A percentile compares a stretch with the other conserved stretches of the same genome.
phyloP scores from a whole-genome alignment of 2,888 invertebrate species.

The Aleiodes alternator region DNA sequence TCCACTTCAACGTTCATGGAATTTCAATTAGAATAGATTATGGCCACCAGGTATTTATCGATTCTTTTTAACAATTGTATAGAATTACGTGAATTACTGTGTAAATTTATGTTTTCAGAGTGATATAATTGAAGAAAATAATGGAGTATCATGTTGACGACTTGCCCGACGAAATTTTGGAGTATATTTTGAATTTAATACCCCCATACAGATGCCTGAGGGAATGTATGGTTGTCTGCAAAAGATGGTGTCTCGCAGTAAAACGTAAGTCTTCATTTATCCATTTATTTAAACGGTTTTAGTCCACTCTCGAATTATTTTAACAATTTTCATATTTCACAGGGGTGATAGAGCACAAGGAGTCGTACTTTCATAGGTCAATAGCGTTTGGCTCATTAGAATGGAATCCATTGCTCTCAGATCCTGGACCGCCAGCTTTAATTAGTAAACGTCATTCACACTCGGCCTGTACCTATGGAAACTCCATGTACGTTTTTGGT shows the following conservation, averaged over 20 bases:
- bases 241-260: conserved; percentile 89
- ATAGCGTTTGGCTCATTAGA: conserved; percentile 85
- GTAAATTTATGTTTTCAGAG: too few species aligned
- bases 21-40: too few species aligned
- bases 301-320: not conserved
- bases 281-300: not conserved
- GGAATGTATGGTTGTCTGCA: conserved; percentile 90
- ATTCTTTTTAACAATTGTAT: too few species aligned
- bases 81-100: too few species aligned
- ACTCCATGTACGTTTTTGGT: conserved; percentile 96
- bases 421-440: conserved; percentile 81
- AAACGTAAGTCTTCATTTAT: conserved; percentile 78
- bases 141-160: conserved; percentile 78
- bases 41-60: too few species aligned
- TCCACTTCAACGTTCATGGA: too few species aligned
- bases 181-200: conserved; percentile 91
- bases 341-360: conserved; percentile 88
- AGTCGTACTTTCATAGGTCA: conserved; percentile 85
- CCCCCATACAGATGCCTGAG: conserved; percentile 94
- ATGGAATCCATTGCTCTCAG: conserved; percentile 82
- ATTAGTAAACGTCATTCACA: conserved; percentile 95
- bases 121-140: conserved; percentile 38
- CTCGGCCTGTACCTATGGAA: conserved; percentile 88
- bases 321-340: conserved; percentile 62
- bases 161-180: conserved; percentile 94